Evolutionary conservation across 2,888 invertebrate species (phyloP), one percentile per base, ranked within the genome.

Genomic region (Andrena bucephala): DNA sequence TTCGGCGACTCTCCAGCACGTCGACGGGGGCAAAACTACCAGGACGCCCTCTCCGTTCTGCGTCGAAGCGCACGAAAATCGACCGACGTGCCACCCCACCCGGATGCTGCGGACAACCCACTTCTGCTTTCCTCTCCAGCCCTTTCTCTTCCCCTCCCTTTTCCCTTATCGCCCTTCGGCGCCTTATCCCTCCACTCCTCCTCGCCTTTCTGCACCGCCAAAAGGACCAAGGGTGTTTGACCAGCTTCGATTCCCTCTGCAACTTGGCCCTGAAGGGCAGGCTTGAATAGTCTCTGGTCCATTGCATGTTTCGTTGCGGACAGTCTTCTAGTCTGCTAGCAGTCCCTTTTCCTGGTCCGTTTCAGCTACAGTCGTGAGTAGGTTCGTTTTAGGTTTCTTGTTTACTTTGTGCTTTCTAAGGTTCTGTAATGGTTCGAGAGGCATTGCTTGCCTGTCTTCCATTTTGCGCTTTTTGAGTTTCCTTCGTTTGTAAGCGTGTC

Each of bases 41-140:
- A 80, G 68, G 69, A 87, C 89, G 87, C 89, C 89, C 83, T 89
- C 88, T 76, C 66, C 83, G 73, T 79, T 84, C 77, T 81, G 82
- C 89, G 84, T 83, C 85, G 84, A 87, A 87, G 70, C 83, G 82
- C 78, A 79, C 76, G 85, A 77, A 79, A 89, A 89, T 89, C 89
- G 88, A 89, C 88, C 88, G 84, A 83, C 81, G 77, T 31, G 16
- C 73, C 77, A 83, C 84, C 86, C 86, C 82, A 78, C 80, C 74
- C 81, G 86, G 89, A 89, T 89, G 88, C 89, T 89, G 86, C 81
- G 77, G 84, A 84, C 77, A 84, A 84, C 69, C 68, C 76, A 16
- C 59, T 67, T 57, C 66, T 83, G 62, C 50, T 52, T 27, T 42
- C 42, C 67, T 72, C 42, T 29, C 50, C 62, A 16, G 36, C 65